phyloP scores from a whole-genome alignment of 2,888 invertebrate species.

The Phytoseiulus persimilis region DNA sequence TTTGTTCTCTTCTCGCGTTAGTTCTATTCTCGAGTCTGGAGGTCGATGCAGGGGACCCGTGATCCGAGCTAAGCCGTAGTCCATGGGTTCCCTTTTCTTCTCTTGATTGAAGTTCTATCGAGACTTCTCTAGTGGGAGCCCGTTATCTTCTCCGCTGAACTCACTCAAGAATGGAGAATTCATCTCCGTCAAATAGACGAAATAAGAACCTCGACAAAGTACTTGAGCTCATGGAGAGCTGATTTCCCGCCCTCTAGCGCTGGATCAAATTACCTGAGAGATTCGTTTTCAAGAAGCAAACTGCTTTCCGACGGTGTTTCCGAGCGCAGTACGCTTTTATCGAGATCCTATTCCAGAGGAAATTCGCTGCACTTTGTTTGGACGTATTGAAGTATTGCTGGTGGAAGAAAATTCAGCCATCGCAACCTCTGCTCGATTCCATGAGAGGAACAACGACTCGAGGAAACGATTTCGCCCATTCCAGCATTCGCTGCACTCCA shows the following conservation, averaged over 20 bases:
- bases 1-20: not conserved
- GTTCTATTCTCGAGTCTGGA: not conserved
- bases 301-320: not conserved
- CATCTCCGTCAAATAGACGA: not conserved
- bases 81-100: not conserved
- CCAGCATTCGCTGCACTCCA: too few relatives aligned
- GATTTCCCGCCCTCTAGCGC: not conserved
- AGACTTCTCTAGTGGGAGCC: not conserved
- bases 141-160: not conserved
- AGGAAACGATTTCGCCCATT: too few relatives aligned
- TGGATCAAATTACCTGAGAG: not conserved
- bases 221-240: not conserved
- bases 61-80: not conserved
- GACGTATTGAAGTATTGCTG: too few relatives aligned
- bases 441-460: too few relatives aligned
- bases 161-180: not conserved
- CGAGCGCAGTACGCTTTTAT: not conserved
- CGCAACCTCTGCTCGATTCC: too few relatives aligned
- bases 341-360: not conserved
- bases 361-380: not conserved
- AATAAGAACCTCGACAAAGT: not conserved
- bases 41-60: not conserved
- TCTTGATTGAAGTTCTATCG: not conserved
- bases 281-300: not conserved
- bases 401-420: too few relatives aligned